Percentiles rank a stretch among this genome's conserved stretches.
Evolutionary conservation across 1,140 invertebrate species (phyloP).

Genomic region (Halictus rubicundus): DNA sequence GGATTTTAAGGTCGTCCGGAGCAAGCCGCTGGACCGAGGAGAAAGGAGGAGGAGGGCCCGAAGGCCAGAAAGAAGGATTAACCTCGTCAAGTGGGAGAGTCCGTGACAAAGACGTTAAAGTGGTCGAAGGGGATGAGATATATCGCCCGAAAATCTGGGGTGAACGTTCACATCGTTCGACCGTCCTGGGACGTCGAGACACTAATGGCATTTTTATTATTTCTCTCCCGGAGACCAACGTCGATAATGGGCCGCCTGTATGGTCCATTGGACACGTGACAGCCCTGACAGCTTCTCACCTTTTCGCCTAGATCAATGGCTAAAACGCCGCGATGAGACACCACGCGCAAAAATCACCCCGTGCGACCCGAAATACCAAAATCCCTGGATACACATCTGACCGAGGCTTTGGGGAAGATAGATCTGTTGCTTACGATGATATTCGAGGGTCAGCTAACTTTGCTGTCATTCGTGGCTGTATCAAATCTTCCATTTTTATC

Average conservation of each 20-base stretch:
- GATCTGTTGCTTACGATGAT: not conserved
- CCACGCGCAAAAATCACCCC: not conserved
- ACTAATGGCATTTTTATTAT: constrained; percentile 81
- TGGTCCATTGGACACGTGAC: constrained; percentile 79
- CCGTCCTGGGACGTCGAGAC: constrained; percentile 62
- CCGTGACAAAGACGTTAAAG: constrained; percentile 72
- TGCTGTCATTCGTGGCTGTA: too few relatives aligned
- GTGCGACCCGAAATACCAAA: not conserved
- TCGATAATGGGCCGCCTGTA: constrained; percentile 69
- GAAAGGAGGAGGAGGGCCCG: constrained; percentile 42
- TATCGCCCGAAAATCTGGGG: constrained; percentile 59
- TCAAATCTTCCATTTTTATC: too few relatives aligned
- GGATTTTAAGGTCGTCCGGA: constrained; percentile 61
- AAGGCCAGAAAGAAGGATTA: constrained; percentile 73
- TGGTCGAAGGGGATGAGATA: constrained; percentile 64
- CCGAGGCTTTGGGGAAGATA: not conserved
- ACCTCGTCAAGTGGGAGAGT: constrained; percentile 73
- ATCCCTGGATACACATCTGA: not conserved
- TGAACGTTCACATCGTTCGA: constrained; percentile 60
- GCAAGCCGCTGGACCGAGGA: constrained; percentile 49
- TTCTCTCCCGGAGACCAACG: constrained; percentile 64
- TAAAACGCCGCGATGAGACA: not conserved
- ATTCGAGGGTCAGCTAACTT: not conserved
- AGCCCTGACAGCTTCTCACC: constrained; percentile 73
- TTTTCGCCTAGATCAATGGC: constrained; percentile 42